A percentile compares a stretch with the other conserved stretches of the same genome.
These are phyloP conservation scores for Thymelicus sylvestris DNA, from an alignment of 2,888 invertebrate species.

Conservation along the genomic window DNA sequence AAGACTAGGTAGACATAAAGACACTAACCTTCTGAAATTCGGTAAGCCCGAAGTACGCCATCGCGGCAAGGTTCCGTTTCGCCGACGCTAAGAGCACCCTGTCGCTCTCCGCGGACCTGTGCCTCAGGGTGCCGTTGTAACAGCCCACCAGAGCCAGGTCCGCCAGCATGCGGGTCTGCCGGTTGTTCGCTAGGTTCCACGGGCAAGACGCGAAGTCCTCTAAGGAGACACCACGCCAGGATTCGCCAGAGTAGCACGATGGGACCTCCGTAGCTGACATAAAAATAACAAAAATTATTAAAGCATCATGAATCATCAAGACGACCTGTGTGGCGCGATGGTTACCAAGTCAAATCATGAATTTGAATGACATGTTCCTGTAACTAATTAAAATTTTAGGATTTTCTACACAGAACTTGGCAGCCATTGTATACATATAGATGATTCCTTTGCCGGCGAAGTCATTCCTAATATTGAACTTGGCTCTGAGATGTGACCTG, in stretches of 20 bases:
- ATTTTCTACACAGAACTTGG: no score
- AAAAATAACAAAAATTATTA: background rate
- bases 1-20: no score
- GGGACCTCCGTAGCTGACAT: slow-evolving; percentile 90
- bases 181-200: slow-evolving; percentile 97
- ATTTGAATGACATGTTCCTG: no score
- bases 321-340: no score
- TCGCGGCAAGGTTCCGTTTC: slow-evolving; percentile 95
- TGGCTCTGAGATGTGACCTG: no score
- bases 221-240: slow-evolving; percentile 95
- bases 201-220: slow-evolving; percentile 96
- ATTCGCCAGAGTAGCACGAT: slow-evolving; percentile 90
- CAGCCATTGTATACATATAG: no score
- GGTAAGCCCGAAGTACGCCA: slow-evolving; percentile 99
- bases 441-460: no score
- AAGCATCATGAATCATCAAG: no score
- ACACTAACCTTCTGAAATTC: slow-evolving; percentile 93
- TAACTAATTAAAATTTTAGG: no score
- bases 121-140: slow-evolving; percentile 93
- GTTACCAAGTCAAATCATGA: no score
- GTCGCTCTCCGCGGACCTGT: slow-evolving; percentile 88
- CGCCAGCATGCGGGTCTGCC: slow-evolving; percentile 99
- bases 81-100: slow-evolving; percentile 96
- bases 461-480: no score
- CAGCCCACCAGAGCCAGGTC: slow-evolving; percentile 97